These are phyloP conservation scores for Ephydatia muelleri DNA, from an alignment of 37 sponge, comb jelly and placozoan species.

Conservation along the genomic window DNA sequence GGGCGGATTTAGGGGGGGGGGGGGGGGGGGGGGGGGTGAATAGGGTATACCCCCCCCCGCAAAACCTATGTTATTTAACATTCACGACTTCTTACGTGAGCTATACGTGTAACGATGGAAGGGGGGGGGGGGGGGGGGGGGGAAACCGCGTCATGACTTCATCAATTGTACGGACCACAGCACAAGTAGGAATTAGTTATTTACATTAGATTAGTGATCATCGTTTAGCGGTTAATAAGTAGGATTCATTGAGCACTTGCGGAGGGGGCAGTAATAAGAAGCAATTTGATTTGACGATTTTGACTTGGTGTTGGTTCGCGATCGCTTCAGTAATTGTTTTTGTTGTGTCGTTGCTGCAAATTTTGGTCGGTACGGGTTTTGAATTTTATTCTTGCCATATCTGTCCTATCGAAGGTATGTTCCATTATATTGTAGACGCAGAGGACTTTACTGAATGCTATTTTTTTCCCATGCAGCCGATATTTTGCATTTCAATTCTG, in stretches of 20 bases:
- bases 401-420: background rate
- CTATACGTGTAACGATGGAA: too few species aligned
- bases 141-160: background rate
- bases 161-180: background rate
- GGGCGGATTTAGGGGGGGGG: too few species aligned
- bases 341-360: constrained; percentile 1
- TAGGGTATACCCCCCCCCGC: too few species aligned
- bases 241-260: background rate
- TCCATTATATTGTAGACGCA: too few species aligned
- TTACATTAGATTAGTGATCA: background rate
- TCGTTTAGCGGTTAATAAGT: background rate
- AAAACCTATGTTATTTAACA: too few species aligned
- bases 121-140: background rate
- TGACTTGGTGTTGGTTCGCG: background rate
- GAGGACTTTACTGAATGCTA: background rate
- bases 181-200: background rate
- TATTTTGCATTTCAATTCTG: background rate
- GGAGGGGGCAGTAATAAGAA: background rate
- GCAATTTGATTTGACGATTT: background rate
- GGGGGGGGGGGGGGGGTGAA: too few species aligned
- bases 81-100: too few species aligned
- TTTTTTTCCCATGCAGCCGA: background rate
- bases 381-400: background rate
- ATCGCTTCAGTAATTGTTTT: background rate
- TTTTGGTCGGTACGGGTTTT: background rate